Conservation (phyloP, 2,797 vertebrate species). For the Taeniopygia guttata region DNA sequence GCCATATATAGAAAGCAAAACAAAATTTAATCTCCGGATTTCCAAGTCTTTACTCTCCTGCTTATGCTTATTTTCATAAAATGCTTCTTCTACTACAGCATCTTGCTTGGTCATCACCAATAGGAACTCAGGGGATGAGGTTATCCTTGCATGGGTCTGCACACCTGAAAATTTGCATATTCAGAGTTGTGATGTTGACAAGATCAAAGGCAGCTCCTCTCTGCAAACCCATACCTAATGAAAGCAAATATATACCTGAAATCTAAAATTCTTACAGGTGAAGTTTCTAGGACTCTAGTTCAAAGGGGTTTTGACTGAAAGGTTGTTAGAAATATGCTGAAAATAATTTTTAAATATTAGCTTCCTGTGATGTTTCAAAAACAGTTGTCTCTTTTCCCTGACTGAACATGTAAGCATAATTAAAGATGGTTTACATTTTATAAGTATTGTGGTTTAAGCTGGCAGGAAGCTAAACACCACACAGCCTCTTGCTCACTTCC, state of each 20-base stretch:
- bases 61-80: not conserved
- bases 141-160: not conserved
- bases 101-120: not conserved
- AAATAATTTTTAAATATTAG: not conserved
- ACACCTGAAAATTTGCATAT: not conserved
- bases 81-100: not conserved
- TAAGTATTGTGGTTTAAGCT: not conserved
- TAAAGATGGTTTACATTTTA: not conserved
- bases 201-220: not conserved
- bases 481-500: not conserved
- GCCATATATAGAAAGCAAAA: rapidly evolving
- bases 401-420: not conserved
- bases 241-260: not conserved
- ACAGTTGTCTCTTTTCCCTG: not conserved
- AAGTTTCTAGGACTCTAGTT: not conserved
- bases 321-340: not conserved
- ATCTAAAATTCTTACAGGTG: not conserved
- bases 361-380: not conserved
- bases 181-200: not conserved
- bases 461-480: not conserved
- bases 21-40: not conserved
- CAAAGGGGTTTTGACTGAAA: not conserved
- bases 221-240: not conserved
- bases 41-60: not conserved
- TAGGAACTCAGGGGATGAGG: not conserved